Evolutionary conservation across 2,113 vertebrate species (phyloP).

Genomic region (Tichodroma muraria): DNA sequence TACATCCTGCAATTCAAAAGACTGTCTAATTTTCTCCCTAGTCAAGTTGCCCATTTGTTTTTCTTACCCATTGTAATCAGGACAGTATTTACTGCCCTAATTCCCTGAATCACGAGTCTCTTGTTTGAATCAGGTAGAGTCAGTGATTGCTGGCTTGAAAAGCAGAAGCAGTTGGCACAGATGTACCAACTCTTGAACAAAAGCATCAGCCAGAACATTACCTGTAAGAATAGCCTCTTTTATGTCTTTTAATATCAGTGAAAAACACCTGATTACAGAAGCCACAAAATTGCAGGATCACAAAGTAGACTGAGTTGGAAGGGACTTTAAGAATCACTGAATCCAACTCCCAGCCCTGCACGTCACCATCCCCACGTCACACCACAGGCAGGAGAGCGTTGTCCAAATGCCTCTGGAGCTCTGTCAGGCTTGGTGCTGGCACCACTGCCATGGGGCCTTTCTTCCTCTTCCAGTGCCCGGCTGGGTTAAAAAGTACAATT

Average conservation of each 20-base stretch:
- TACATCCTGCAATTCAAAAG: conserved; percentile 9
- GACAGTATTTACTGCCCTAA: background rate
- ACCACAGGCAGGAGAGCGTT: rapidly evolving
- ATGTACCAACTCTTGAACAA: background rate
- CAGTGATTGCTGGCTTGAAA: background rate
- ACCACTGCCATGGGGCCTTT: background rate
- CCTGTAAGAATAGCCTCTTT: background rate
- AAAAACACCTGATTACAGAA: background rate
- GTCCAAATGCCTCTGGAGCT: background rate
- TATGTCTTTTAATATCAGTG: background rate
- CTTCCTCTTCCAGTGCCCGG: background rate
- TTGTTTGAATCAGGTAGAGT: background rate
- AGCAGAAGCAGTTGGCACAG: background rate
- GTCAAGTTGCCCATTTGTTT: background rate
- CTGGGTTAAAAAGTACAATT: background rate
- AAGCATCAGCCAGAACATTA: background rate
- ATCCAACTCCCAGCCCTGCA: too few species aligned
- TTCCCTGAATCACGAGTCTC: background rate
- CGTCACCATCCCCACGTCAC: background rate
- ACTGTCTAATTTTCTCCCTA: background rate
- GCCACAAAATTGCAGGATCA: background rate
- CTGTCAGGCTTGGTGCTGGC: background rate
- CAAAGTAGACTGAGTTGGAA: background rate
- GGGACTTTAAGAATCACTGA: too few species aligned
- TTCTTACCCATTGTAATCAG: background rate